Base-by-base conservation (phyloP, 1,140 invertebrate species). In the Hylaeus anthracinus region DNA sequence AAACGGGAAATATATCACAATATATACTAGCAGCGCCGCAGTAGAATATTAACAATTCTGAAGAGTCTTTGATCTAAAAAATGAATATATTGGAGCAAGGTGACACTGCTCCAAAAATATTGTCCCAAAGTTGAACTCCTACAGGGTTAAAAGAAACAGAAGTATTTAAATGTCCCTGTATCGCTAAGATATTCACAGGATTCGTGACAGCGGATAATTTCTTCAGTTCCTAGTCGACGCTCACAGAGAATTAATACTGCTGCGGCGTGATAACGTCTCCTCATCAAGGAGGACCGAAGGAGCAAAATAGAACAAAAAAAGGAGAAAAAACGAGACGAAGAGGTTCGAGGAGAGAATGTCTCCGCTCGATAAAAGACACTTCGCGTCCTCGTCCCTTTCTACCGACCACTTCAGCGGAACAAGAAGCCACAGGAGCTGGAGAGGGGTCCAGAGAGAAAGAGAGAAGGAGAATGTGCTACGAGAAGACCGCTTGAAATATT, bases 351-450 rank as follows among this genome's bases (percentile, higher is more conserved):
- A 45, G 72, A 75, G 64, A 67, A 60, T 12, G 72, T 75, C 51
- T 55, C 14, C 64, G 72, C 72, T 80, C 79, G 79, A 75, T 80
- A 75, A 80, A 80, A 75, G 79, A 73, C 70, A 79, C 70, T 65
- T 72, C 41, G 37, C 14, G 43, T 67, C 55, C 45, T 75, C 3
- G 64, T 67, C 45, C 45, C 48, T 75, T 41, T 37, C 45, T 55
- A 3, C 60, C 3, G 53, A 14, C 48, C 60, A 55, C 69, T 45
- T 12, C 0, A 51, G 6, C 14, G 15, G 61, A 79, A 37, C 1
- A 10, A 43, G 51, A 43, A n/a, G 39, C 41, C 53, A 37, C 15
- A n/a, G 45, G 63, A 65, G 5, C 10, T 15, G 53, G 10, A 60
- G 37, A 61, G 26, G 37, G 45, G 37, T 45, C 5, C 43, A 3